Evolutionary conservation across 92 coral and sea anemone genomes (phyloP).

Genomic region (Paragorgia papillata): DNA sequence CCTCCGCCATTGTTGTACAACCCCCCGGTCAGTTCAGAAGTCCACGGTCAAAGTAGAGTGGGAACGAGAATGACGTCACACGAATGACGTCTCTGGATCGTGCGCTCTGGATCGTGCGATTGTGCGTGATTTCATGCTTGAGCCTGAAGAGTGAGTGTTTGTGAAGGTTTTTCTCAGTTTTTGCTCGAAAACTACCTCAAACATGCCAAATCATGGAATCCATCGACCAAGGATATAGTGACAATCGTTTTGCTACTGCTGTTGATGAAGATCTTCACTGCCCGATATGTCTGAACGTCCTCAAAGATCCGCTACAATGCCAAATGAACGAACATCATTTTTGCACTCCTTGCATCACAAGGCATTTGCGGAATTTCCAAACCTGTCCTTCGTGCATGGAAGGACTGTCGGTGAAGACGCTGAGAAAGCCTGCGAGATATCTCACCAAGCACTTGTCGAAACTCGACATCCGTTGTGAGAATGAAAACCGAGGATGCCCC

Average conservation of each 20-base stretch:
- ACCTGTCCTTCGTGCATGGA: slow-evolving; percentile 68
- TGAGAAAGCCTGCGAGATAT: slow-evolving; percentile 48
- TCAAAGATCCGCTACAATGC: slow-evolving; percentile 63
- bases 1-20: slow-evolving; percentile 21
- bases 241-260: too few relatives aligned
- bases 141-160: too few relatives aligned
- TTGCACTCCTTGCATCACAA: slow-evolving; percentile 60
- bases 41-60: too few relatives aligned
- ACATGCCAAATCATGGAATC: too few relatives aligned
- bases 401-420: neutral
- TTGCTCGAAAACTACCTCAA: too few relatives aligned
- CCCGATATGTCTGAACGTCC: slow-evolving; percentile 63
- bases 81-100: too few relatives aligned
- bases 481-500: slow-evolving; percentile 48
- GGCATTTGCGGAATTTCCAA: slow-evolving; percentile 41
- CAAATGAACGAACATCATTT: slow-evolving; percentile 57
- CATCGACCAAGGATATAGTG: too few relatives aligned
- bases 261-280: too few relatives aligned
- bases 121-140: too few relatives aligned
- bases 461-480: slow-evolving; percentile 55
- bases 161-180: too few relatives aligned
- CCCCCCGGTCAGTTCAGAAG: neutral
- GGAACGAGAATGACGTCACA: too few relatives aligned
- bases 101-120: too few relatives aligned
- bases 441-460: slow-evolving; percentile 48